Base-by-base conservation (phyloP, 2,113 vertebrate species). In the Oreocharis arfaki region DNA sequence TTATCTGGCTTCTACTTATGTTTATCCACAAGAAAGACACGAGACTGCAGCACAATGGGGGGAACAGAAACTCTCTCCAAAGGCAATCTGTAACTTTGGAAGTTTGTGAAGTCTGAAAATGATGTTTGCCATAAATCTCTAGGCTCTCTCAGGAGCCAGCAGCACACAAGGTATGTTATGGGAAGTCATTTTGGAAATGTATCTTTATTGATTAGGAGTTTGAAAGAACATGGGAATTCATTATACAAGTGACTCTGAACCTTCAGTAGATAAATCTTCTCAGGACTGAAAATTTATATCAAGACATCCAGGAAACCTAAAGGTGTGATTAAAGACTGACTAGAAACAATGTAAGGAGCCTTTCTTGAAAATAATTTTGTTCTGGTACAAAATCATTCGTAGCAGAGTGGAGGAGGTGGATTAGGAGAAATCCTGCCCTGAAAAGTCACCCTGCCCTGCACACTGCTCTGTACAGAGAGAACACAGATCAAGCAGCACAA, bases 161-260 rank as follows among this genome's bases (percentile, higher is more conserved):
- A 69, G 46, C 56, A 50, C 35, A 52, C 42, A 33, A 53, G 55
- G 26, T 30, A 33, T 5, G 64, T 70, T 89, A 77, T 22, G 73
- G 77, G 60, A 87, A 94, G 84, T 92, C 44, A 84, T 94, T 89
- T 33, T 84, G 64, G 79, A 91, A 96, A 93, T 37, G 56, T 42
- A 17, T 78, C 89, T 84, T 50, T 60, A 67, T 84, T 84, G 91
- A 87, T 89, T 87, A 71, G 67, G 35, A 73, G 63, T 86, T 92
- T 65, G 90, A 86, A 86, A 92, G 95, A 91, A 65, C 52, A 59
- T 13, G 46, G 50, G 50, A 63, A 94, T 89, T 87, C 78, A 63
- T 95, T 91, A 75, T 2, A 33, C 39, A 63, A 74, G 56, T 55
- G 59, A 33, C 77, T 71, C 65, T 42, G 42, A 65, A 63, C 69